Conservation (phyloP, 2,113 vertebrate species). For the Gnathonemus echidnorhynchus region DNA sequence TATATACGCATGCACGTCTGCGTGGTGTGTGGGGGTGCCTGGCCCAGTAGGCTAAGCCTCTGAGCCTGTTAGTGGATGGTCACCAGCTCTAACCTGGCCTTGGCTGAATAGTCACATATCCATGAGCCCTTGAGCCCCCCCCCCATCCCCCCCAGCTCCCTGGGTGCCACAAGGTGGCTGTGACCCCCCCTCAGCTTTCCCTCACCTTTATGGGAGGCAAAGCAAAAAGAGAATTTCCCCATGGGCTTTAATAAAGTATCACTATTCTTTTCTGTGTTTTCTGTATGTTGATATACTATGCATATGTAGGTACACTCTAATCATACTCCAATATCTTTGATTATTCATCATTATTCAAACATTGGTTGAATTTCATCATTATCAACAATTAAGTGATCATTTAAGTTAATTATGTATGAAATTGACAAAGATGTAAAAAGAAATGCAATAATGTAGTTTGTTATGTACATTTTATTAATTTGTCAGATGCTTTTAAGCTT, state of each 20-base stretch:
- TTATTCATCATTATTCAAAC: constrained; percentile 1
- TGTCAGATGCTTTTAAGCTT: neutral
- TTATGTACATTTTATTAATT: too few relatives aligned
- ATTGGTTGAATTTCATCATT: neutral
- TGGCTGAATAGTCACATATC: neutral
- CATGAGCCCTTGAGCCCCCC: neutral
- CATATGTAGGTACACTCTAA: neutral
- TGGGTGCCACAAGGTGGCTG: neutral
- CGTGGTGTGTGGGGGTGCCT: neutral
- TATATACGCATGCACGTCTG: neutral
- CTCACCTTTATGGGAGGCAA: neutral
- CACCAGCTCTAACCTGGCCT: neutral
- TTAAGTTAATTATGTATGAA: neutral
- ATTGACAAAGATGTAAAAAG: neutral
- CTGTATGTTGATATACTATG: neutral
- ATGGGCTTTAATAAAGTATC: neutral
- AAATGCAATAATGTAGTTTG: neutral
- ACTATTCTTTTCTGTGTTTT: neutral
- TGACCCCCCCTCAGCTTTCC: neutral
- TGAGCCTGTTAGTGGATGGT: neutral
- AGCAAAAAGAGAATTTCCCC: neutral
- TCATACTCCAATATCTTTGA: neutral
- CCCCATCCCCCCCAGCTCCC: too few relatives aligned
- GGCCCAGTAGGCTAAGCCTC: neutral
- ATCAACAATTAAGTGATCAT: neutral